Evolutionary conservation across 2,797 vertebrate species (phyloP).

Genomic region (Sebastes diploproa): DNA sequence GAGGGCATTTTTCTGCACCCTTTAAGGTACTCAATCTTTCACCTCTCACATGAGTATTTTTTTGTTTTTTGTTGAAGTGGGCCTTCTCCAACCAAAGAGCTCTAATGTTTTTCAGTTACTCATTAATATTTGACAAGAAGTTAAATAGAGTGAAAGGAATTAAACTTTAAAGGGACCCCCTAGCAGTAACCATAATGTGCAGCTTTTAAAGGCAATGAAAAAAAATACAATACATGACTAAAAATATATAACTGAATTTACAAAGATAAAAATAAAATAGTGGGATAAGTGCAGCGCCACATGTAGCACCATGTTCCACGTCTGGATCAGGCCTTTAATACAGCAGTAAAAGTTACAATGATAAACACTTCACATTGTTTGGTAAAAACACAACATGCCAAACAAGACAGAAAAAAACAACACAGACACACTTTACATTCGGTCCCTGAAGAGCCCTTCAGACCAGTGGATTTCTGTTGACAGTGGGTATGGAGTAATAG

Average conservation of each 20-base stretch:
- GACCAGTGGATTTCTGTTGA: not conserved
- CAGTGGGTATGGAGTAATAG: not conserved
- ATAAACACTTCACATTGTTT: conserved; percentile 24
- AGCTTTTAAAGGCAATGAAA: no score
- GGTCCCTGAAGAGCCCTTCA: conserved; percentile 2
- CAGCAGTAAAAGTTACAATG: conserved; percentile 8
- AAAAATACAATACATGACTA: not conserved
- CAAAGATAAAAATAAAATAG: not conserved
- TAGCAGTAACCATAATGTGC: no score
- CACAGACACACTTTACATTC: not conserved
- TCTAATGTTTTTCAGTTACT: no score
- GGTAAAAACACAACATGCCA: conserved; percentile 23
- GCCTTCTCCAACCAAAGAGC: not conserved
- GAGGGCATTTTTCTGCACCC: not conserved
- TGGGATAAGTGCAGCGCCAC: not conserved
- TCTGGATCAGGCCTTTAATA: conserved; percentile 22
- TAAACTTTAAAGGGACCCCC: no score
- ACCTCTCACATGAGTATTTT: not conserved
- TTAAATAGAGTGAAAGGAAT: no score
- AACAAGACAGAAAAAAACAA: conserved; percentile 7
- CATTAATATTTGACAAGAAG: no score
- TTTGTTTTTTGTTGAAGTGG: not conserved
- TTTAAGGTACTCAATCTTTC: not conserved
- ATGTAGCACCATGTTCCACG: not conserved
- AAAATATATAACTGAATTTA: not conserved